Percentiles rank a stretch among this genome's conserved stretches.
Conservation (phyloP, 2,888 invertebrate genomes). For the Macrosiphum euphorbiae region DNA sequence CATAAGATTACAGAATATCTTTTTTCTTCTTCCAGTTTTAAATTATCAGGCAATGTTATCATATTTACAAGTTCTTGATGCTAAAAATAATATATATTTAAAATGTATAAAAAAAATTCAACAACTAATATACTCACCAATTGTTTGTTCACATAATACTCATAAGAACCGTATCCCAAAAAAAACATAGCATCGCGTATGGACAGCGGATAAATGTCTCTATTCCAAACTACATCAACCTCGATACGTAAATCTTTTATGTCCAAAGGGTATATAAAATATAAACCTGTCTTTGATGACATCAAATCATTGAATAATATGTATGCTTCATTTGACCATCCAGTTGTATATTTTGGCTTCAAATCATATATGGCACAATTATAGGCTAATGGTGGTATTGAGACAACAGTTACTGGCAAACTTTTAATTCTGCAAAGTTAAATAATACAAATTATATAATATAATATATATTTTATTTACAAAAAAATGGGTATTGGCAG, state of each 20-base stretch:
- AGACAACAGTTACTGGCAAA: background rate
- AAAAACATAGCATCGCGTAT: constrained; percentile 72
- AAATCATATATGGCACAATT: constrained; percentile 50
- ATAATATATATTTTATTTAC: background rate
- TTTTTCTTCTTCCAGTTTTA: background rate
- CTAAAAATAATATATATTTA: constrained; percentile 4
- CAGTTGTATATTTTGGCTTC: constrained; percentile 27
- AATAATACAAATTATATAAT: background rate
- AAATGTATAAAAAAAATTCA: background rate
- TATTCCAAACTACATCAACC: constrained; percentile 55
- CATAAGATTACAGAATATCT: background rate
- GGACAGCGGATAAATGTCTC: constrained; percentile 68
- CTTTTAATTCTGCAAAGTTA: constrained; percentile 18
- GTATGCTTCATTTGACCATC: constrained; percentile 53
- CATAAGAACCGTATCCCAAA: constrained; percentile 69
- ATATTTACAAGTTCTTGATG: background rate
- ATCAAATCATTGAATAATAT: constrained; percentile 44
- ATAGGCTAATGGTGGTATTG: constrained; percentile 50
- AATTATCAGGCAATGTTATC: background rate
- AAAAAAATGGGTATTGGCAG: background rate
- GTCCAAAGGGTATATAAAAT: constrained; percentile 28
- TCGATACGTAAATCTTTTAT: background rate
- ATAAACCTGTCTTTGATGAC: background rate
- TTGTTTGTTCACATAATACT: background rate
- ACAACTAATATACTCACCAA: constrained; percentile 14